Evolutionary conservation across 2,113 vertebrate species (phyloP), one percentile per base, ranked within the genome.

Genomic region (Oophaga pumilio): DNA sequence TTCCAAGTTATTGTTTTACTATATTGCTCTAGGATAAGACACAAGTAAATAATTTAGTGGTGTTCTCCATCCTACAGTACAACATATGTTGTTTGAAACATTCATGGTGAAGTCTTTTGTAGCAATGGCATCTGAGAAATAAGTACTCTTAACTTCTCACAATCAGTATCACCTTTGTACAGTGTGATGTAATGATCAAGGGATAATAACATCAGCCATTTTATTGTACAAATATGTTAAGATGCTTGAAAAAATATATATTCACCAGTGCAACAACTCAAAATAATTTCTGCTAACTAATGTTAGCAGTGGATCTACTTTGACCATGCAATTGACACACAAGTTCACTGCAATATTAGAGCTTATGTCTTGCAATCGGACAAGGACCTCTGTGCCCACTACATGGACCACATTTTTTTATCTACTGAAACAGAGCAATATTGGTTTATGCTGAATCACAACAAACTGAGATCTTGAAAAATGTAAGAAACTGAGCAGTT

Each of bases 21-120:
- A 12, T 56, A 24, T 18, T 22, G 24, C 57, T 68, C 50, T 62
- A 7, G 26, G 71, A 49, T 62, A 76, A 85, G 60, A 20, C 62
- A 24, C 84, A 60, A 62, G 22, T 86, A 86, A 86, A 86, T 86
- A 53, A 86, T 86, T 86, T 15, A 77, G n/a, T 53, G 59, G n/a
- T 28, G 17, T 53, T 53, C n/a, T 77, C n/a, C 49, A 22, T 73
- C 84, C n/a, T 76, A 4, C 8, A 76, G 17, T 76, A 69, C 56
- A 28, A 62, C 53, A 85, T n/a, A 60, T 85, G 84, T 76, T 85
- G 15, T 57, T 28, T 49, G 20, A 11, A 59, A 43, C 69, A 76
- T n/a, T 15, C 11, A 28, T 17, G 28, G n/a, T 10, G 50, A 57
- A 33, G 15, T 49, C 8, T 20, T n/a, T 64, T 15, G 56, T 73